These are phyloP conservation scores for Pipa parva DNA, from an alignment of 2,113 vertebrate species.

Conservation along the genomic window DNA sequence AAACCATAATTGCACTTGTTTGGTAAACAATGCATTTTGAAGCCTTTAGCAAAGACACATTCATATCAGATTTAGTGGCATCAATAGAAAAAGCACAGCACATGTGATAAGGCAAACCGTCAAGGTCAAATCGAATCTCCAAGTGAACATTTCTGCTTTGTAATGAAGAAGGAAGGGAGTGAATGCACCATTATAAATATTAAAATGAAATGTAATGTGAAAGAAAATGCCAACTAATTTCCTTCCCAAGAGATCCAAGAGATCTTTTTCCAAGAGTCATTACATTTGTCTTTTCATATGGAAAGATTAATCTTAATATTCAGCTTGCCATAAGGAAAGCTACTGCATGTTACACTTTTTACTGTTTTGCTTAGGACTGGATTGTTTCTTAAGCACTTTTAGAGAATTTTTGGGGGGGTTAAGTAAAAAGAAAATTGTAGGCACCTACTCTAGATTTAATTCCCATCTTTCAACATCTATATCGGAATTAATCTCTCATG, in stretches of 20 bases:
- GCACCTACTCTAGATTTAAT: no score
- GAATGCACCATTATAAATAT: conserved; percentile 19
- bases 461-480: no score
- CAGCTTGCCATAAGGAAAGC: not conserved
- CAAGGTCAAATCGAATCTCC: conserved; percentile 18
- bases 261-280: conserved; percentile 9
- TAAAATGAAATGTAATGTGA: conserved; percentile 13
- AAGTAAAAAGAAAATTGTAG: no score
- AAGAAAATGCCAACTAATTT: conserved; percentile 25
- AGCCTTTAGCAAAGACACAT: not conserved
- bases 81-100: conserved; percentile 1
- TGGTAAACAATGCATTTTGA: not conserved
- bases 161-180: conserved; percentile 20
- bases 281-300: conserved; percentile 4
- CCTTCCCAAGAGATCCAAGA: conserved; percentile 24
- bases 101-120: not conserved
- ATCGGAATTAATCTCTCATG: no score
- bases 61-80: not conserved
- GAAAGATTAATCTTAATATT: conserved; percentile 5
- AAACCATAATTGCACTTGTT: not conserved
- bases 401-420: no score
- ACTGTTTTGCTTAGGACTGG: not conserved
- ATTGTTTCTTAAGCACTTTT: no score
- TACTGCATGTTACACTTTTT: not conserved
- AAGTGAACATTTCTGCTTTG: conserved; percentile 4